Conservation (phyloP, 2,113 vertebrate species). For the Cochlearius cochlearius region DNA sequence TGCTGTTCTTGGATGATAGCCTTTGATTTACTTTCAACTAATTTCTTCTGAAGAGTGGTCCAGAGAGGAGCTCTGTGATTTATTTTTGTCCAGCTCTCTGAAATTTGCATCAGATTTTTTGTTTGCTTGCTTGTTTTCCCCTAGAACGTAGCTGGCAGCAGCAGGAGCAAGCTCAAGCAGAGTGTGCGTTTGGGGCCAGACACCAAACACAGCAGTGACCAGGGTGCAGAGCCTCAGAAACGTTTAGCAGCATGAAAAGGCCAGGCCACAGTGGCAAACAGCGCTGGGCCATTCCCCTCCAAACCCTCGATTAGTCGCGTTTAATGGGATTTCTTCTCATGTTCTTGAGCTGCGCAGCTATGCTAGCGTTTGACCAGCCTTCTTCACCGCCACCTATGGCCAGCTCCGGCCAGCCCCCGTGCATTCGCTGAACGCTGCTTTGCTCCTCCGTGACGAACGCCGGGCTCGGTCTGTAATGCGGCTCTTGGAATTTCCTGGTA, state of each 20-base stretch:
- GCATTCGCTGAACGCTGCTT: not conserved
- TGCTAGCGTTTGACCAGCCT: not conserved
- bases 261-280: not conserved
- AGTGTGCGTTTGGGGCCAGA: conserved; percentile 1
- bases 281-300: not conserved
- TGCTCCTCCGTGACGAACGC: not conserved
- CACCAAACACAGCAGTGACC: not conserved
- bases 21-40: conserved; percentile 25
- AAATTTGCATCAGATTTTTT: not conserved
- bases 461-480: not conserved
- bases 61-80: not conserved
- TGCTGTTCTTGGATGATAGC: not conserved
- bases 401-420: not conserved
- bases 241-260: not conserved
- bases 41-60: not conserved
- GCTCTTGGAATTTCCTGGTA: not conserved
- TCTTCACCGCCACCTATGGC: not conserved
- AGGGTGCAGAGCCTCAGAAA: not conserved
- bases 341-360: not conserved
- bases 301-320: conserved; percentile 22
- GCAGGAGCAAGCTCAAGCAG: not conserved
- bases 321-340: conserved; percentile 25
- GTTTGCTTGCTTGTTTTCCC: not conserved
- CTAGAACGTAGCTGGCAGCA: not conserved
- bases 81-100: not conserved